These are phyloP conservation scores for Gadus chalcogrammus DNA, from an alignment of 2,113 vertebrate genomes.

Conservation along the genomic window DNA sequence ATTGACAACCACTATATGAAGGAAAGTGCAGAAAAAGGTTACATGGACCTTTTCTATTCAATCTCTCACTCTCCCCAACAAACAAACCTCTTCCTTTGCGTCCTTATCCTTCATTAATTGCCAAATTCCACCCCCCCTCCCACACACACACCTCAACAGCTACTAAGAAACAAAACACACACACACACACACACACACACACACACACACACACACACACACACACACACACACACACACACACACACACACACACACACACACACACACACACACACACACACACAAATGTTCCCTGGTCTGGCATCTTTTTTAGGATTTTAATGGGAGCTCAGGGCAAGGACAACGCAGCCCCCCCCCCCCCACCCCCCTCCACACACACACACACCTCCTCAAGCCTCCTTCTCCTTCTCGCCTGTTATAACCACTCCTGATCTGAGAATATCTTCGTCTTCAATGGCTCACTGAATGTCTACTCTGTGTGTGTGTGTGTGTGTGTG, in stretches of 20 bases:
- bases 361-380: background rate
- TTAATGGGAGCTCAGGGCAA: conserved; percentile 41
- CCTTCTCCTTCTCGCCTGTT: conserved; percentile 14
- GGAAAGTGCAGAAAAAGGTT: too few relatives aligned
- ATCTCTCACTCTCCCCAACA: too few relatives aligned
- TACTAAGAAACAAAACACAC: background rate
- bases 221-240: conserved; percentile 6
- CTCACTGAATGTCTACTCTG: conserved; percentile 41
- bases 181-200: conserved; percentile 5
- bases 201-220: conserved; percentile 1
- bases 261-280: background rate
- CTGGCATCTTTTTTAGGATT: conserved; percentile 37
- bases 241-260: background rate
- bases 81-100: too few relatives aligned
- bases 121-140: too few relatives aligned
- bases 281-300: conserved; percentile 16
- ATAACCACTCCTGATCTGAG: conserved; percentile 24
- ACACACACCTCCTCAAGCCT: background rate
- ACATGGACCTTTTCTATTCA: background rate
- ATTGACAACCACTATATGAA: background rate
- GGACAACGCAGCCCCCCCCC: background rate
- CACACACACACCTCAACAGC: too few relatives aligned
- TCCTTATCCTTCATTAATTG: too few relatives aligned
- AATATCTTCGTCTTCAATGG: conserved; percentile 23
- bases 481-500: background rate